These are phyloP conservation scores for Tenualosa thibaudeaui DNA, from an alignment of 2,797 vertebrate species.

Conservation along the genomic window DNA sequence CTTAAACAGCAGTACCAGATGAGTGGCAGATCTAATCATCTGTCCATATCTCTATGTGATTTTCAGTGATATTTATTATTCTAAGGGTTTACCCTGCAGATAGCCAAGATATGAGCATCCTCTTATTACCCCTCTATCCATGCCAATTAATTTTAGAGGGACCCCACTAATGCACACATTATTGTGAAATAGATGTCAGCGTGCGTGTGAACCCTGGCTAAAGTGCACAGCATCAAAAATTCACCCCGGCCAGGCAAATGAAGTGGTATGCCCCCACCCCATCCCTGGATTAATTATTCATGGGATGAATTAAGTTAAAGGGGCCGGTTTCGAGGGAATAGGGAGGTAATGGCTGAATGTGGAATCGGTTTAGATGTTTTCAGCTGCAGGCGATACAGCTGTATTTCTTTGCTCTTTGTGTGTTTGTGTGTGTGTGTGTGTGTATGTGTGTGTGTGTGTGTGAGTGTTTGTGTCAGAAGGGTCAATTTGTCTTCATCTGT, in stretches of 20 bases:
- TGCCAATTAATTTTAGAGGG: neutral
- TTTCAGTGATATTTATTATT: neutral
- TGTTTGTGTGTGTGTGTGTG: neutral
- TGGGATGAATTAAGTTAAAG: slow-evolving; percentile 46
- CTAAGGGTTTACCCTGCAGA: neutral
- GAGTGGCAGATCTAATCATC: neutral
- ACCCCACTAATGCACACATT: slow-evolving; percentile 4
- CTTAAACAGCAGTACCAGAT: too few relatives aligned
- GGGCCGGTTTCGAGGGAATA: slow-evolving; percentile 11
- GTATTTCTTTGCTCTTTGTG: neutral
- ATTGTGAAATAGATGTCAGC: slow-evolving; percentile 14
- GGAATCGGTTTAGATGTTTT: slow-evolving; percentile 9
- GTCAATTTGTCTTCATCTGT: neutral
- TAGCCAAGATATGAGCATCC: neutral
- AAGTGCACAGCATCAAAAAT: slow-evolving; percentile 42
- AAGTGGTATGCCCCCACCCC: slow-evolving; percentile 30
- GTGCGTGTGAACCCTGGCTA: slow-evolving; percentile 31
- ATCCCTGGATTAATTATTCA: slow-evolving; percentile 50
- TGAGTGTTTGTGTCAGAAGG: neutral
- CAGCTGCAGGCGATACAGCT: neutral
- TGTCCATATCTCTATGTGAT: neutral
- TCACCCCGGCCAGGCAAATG: slow-evolving; percentile 45
- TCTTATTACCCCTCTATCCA: neutral
- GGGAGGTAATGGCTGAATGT: neutral
- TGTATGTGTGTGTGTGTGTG: neutral